These are phyloP conservation scores for Drosophila tristis DNA, from an alignment of 1,140 invertebrate species.

Conservation along the genomic window DNA sequence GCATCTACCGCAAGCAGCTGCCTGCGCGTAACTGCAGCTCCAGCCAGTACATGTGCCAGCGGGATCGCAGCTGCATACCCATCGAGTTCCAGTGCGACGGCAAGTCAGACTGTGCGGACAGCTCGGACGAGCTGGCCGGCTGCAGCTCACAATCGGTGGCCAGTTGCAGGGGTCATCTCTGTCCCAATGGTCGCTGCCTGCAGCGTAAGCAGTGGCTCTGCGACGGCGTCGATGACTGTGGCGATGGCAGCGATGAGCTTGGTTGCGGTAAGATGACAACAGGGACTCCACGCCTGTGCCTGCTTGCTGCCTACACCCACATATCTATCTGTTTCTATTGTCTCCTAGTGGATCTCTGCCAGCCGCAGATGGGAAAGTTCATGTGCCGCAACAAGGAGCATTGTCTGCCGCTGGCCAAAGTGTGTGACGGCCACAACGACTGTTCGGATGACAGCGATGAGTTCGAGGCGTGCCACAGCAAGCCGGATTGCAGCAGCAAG, in stretches of 20 bases:
- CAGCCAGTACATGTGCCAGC: constrained; percentile 85
- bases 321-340: background rate
- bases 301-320: background rate
- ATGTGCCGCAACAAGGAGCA: constrained; percentile 76
- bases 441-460: constrained; percentile 85
- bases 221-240: constrained; percentile 86
- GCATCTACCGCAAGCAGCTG: constrained; percentile 7
- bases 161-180: constrained; percentile 70
- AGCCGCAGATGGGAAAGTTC: constrained; percentile 61
- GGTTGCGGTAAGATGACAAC: constrained; percentile 86
- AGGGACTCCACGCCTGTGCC: background rate
- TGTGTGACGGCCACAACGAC: constrained; percentile 87
- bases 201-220: constrained; percentile 69
- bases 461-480: constrained; percentile 56
- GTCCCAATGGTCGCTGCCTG: constrained; percentile 72
- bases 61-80: constrained; percentile 88
- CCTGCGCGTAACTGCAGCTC: constrained; percentile 83
- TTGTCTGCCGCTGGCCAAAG: constrained; percentile 85
- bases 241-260: constrained; percentile 88
- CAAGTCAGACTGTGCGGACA: constrained; percentile 90
- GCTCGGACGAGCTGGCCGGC: constrained; percentile 88
- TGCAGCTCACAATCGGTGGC: constrained; percentile 82
- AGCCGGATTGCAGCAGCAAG: constrained; percentile 54
- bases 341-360: constrained; percentile 43
- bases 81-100: constrained; percentile 89